Percentiles rank a stretch among this genome's conserved stretches.
phyloP scores from a whole-genome alignment of 2,888 invertebrate genomes.

The Protula sp. region DNA sequence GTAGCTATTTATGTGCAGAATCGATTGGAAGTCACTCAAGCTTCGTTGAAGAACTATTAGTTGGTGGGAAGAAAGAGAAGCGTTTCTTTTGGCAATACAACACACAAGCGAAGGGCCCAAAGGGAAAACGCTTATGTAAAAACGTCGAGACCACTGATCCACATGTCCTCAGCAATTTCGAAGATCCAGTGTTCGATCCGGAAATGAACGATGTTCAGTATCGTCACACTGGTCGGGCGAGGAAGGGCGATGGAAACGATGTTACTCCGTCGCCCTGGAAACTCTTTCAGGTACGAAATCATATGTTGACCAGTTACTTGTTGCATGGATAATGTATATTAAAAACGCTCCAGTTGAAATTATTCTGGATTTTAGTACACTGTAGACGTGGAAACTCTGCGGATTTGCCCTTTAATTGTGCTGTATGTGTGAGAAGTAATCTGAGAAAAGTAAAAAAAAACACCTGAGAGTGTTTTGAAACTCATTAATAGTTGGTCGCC shows the following conservation, averaged over 20 bases:
- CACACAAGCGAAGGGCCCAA: conserved; percentile 95
- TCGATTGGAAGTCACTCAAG: too few species aligned
- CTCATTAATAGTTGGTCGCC: too few species aligned
- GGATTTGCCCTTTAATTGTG: too few species aligned
- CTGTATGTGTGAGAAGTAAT: too few species aligned
- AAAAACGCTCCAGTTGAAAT: too few species aligned
- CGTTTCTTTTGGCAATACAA: conserved; percentile 96
- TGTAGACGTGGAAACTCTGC: too few species aligned
- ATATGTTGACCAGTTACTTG: too few species aligned
- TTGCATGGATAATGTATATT: too few species aligned
- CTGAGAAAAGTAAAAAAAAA: too few species aligned
- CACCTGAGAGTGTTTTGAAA: too few species aligned
- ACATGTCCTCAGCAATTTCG: conserved; percentile 79
- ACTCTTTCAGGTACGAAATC: conserved; percentile 70
- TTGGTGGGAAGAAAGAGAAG: conserved; percentile 31
- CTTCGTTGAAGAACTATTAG: conserved; percentile 8
- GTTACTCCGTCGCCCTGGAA: conserved; percentile 91
- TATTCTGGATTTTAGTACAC: too few species aligned
- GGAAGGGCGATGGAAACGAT: conserved; percentile 96
- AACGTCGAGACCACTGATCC: conserved; percentile 75
- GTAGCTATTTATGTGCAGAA: too few species aligned
- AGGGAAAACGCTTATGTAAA: conserved; percentile 69
- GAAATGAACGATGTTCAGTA: conserved; percentile 6
- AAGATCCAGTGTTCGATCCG: conserved; percentile 94
- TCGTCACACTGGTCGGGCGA: conserved; percentile 60